Base-by-base conservation (phyloP, 2,888 invertebrate species). In the Drosophila helvetica region DNA sequence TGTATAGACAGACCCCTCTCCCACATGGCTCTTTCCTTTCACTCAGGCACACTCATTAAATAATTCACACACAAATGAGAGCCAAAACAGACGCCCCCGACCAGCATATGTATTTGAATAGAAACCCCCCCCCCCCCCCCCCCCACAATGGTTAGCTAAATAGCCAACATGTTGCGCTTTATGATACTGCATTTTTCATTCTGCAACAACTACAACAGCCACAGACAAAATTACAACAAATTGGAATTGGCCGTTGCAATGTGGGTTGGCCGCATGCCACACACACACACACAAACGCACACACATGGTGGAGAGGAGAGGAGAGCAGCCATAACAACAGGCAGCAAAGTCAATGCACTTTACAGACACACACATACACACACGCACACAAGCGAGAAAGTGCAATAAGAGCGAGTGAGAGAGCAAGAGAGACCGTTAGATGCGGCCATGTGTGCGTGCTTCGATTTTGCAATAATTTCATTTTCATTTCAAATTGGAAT, bases 391-490 rank as follows among this genome's bases (percentile, higher is more conserved):
- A n/a, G 45, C n/a, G 51, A 47, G 62, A 17, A 43, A 48, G 48
- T 22, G 25, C 22, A 38, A 22, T 30, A 33, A 50, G 62, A 58
- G 48, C 19, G 62, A 47, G 42, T 30, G 15, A 52, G 15, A 52
- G 47, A 10, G 12, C 17, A 46, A 58, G 45, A 55, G 60, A 59
- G 53, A 60, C 53, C 52, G 55, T 38, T 43, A 55, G 65, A 52
- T 48, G 43, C 30, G 52, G 48, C 60, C 61, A 53, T 30, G 17
- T 63, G 61, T 79, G 78, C 77, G 78, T 76, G 79, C 59, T 59
- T 72, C 73, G 75, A 77, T 86, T 86, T 87, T 86, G 88, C 84
- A 87, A 86, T 87, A 80, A 81, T 85, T 87, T 86, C 84, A 78
- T 87, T 84, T 84, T 86, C 86, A 77, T 74, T 79, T 78, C 71